phyloP scores from a whole-genome alignment of 2,888 invertebrate species.

The Sphecodes monilicornis region DNA sequence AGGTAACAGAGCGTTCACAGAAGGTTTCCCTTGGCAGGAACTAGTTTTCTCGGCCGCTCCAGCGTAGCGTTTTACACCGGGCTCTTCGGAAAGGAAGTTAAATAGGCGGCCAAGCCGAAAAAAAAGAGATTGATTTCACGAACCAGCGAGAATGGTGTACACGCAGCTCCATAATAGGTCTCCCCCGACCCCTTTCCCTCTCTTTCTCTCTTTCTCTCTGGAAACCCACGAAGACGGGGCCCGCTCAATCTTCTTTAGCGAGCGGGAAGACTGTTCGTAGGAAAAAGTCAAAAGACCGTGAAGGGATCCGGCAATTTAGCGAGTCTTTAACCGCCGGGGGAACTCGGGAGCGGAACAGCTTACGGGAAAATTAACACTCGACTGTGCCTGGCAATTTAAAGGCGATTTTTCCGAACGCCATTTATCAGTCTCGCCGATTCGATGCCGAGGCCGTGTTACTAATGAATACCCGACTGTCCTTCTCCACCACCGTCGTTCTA shows the following conservation, averaged over 20 bases:
- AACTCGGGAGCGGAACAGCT: not conserved
- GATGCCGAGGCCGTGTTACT: not conserved
- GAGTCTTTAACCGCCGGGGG: not conserved
- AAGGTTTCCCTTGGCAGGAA: slow-evolving; percentile 1
- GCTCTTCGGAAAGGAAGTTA: slow-evolving; percentile 31
- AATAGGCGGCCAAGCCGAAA: slow-evolving; percentile 5
- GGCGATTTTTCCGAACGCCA: not conserved
- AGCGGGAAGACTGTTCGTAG: not conserved
- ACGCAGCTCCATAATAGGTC: slow-evolving; percentile 36
- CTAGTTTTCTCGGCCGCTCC: not conserved
- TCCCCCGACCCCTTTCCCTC: slow-evolving; percentile 2
- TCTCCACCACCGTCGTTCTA: not conserved
- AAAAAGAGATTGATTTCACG: slow-evolving; percentile 44
- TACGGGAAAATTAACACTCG: slow-evolving; percentile 8
- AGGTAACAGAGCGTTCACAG: not conserved
- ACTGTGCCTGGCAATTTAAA: slow-evolving; percentile 5
- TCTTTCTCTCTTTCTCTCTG: not conserved
- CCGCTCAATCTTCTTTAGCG: slow-evolving; percentile 43
- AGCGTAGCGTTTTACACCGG: slow-evolving; percentile 9
- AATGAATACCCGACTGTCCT: slow-evolving; percentile 6
- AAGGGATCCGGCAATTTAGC: slow-evolving; percentile 18
- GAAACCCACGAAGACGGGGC: slow-evolving; percentile 6
- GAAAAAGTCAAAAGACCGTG: slow-evolving; percentile 12
- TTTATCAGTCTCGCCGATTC: not conserved
- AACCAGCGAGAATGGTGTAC: slow-evolving; percentile 12